phyloP scores from a whole-genome alignment of 2,113 vertebrate species.

The Synodontis membranacea region DNA sequence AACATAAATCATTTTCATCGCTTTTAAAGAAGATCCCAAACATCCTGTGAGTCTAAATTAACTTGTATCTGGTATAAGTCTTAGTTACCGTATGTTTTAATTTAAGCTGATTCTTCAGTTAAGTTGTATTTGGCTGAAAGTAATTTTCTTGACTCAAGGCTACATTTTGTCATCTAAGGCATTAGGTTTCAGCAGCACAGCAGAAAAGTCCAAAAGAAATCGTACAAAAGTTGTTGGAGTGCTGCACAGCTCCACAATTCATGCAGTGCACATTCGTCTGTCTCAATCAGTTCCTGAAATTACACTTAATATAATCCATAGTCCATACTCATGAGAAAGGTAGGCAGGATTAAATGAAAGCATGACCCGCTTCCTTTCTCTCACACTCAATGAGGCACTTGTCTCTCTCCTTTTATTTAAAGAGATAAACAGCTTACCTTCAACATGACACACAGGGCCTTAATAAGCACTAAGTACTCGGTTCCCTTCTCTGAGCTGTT shows the following conservation, averaged over 20 bases:
- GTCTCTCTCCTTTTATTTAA: conserved; percentile 41
- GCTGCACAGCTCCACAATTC: not conserved
- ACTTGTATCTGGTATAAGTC: not conserved
- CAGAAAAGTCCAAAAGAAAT: not conserved
- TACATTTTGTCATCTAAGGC: conserved; percentile 6
- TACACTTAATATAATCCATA: conserved; percentile 6
- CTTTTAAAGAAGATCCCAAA: not conserved
- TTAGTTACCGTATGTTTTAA: not conserved
- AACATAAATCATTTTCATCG: not conserved
- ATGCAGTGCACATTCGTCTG: not conserved
- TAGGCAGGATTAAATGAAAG: conserved; percentile 32
- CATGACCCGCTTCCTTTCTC: conserved; percentile 12
- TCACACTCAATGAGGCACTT: conserved; percentile 34
- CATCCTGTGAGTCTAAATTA: not conserved
- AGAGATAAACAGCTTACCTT: conserved; percentile 64
- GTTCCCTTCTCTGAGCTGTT: conserved; percentile 65
- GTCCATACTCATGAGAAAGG: conserved; percentile 20
- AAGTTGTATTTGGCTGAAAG: not conserved
- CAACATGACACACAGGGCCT: conserved; percentile 45
- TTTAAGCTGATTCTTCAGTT: not conserved
- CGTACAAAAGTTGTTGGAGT: not conserved
- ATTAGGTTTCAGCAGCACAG: not conserved
- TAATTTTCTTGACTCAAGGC: not conserved
- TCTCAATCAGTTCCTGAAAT: not conserved
- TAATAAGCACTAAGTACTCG: conserved; percentile 56